Evolutionary conservation across 2,797 vertebrate species (phyloP).

Genomic region (Carapus acus): DNA sequence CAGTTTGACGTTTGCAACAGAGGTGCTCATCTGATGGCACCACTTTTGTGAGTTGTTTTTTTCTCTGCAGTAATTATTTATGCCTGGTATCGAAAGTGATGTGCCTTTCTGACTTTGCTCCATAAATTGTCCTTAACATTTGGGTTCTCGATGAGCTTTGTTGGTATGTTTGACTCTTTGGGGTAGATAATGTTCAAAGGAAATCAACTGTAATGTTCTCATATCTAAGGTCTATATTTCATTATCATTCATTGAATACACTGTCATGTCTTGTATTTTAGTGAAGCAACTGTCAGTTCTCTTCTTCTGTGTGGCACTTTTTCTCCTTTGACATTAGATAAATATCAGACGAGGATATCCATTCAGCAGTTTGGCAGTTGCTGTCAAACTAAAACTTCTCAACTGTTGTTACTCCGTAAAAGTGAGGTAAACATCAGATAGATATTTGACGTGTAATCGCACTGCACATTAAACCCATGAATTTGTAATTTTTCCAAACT

Average conservation of each 20-base stretch:
- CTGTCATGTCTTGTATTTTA: conserved; percentile 19
- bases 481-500: no score
- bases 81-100: conserved; percentile 77
- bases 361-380: conserved; percentile 55
- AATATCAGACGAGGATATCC: conserved; percentile 25
- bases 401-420: conserved; percentile 31
- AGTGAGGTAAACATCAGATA: conserved; percentile 23
- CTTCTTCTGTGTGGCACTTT: conserved; percentile 16
- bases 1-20: conserved; percentile 43
- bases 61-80: conserved; percentile 66
- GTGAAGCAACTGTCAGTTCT: no score
- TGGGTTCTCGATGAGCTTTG: conserved; percentile 54
- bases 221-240: conserved; percentile 17
- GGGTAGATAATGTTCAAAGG: conserved; percentile 31
- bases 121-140: conserved; percentile 59
- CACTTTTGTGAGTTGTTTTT: conserved; percentile 63
- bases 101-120: conserved; percentile 77
- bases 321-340: not conserved
- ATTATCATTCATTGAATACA: conserved; percentile 14
- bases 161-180: conserved; percentile 54
- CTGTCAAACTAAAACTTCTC: conserved; percentile 38
- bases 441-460: not conserved
- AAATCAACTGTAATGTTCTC: conserved; percentile 44
- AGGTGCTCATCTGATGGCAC: conserved; percentile 59
- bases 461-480: no score